Base-by-base conservation (phyloP, 2,797 vertebrate genomes). In the Eulemur albifrons region DNA sequence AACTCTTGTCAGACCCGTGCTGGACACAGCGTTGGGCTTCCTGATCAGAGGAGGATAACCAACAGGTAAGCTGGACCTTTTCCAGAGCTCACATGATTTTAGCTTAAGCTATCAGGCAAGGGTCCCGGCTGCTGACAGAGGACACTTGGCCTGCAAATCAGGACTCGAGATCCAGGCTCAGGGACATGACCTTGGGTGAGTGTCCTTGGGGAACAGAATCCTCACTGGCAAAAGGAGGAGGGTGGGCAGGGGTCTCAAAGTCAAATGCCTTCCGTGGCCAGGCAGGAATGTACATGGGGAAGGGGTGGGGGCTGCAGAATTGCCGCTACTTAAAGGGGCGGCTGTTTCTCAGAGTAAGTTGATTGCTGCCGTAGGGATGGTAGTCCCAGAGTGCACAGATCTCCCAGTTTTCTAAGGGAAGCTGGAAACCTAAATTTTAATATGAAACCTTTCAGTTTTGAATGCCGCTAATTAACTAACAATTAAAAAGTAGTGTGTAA, bases 311-410 rank as follows among this genome's bases (percentile, higher is more conserved):
- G 18, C 5, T 35, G 32, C 45, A 50, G 30, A 52, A 30, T 17
- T 0, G 17, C 57, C 61, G 4, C 48, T 43, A 10, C 35, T 45
- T n/a, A 61, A n/a, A 10, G 8, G 4, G 50, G 61, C 40, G 11
- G 9, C 7, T 23, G 30, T 18, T 10, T 73, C 52, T 38, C 14
- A 9, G 40, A 38, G 57, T 50, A 25, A 8, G 32, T 8, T 6
- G 0, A 8, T 35, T 14, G 2, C 67, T 11, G 8, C 67, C 32
- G 2, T 5, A 40, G 35, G 57, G 40, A n/a, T 25, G 0, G 7
- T 13, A 72, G 79, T 30, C 63, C 50, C 45, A 35, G 20, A 14
- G 25, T 9, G 20, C 7, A n/a, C 5, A 6, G 38, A 72, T 21
- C 35, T 21, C 38, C 40, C 12, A 2, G 4, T 65, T 86, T 35